Evolutionary conservation across 2,113 vertebrate species (phyloP).

Genomic region (Pristiophorus japonicus): DNA sequence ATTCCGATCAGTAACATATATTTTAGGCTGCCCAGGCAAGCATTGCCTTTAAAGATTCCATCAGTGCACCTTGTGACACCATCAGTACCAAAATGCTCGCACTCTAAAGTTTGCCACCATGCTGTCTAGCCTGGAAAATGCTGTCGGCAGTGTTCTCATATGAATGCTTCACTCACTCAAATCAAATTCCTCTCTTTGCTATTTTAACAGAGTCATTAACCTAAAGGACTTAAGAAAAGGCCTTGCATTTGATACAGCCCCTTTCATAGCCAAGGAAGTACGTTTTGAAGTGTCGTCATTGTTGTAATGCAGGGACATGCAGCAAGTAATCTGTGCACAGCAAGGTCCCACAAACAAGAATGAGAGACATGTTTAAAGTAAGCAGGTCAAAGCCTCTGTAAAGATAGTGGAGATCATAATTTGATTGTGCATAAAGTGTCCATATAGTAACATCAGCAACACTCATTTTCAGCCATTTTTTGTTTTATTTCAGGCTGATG

Average conservation of each 20-base stretch:
- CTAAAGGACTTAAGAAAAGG: neutral
- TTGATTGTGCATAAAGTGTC: neutral
- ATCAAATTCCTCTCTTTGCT: neutral
- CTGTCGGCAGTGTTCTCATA: neutral
- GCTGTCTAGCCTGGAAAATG: neutral
- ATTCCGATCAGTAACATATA: neutral
- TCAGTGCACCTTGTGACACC: neutral
- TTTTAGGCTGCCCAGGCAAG: neutral
- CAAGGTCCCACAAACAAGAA: neutral
- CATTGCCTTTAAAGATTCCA: too few relatives aligned
- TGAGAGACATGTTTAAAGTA: neutral
- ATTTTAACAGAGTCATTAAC: neutral
- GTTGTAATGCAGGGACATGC: neutral
- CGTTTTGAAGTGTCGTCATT: neutral
- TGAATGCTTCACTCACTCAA: neutral
- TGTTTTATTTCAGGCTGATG: neutral
- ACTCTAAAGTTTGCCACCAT: neutral
- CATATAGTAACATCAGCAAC: too few relatives aligned
- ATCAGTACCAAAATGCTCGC: neutral
- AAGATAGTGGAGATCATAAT: neutral
- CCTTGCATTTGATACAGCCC: neutral
- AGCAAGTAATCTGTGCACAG: neutral
- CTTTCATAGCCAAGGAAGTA: neutral
- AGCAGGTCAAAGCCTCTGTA: neutral
- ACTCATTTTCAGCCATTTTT: neutral